Evolutionary conservation across 2,113 vertebrate species (phyloP).

Genomic region (Neogobius melanostomus): DNA sequence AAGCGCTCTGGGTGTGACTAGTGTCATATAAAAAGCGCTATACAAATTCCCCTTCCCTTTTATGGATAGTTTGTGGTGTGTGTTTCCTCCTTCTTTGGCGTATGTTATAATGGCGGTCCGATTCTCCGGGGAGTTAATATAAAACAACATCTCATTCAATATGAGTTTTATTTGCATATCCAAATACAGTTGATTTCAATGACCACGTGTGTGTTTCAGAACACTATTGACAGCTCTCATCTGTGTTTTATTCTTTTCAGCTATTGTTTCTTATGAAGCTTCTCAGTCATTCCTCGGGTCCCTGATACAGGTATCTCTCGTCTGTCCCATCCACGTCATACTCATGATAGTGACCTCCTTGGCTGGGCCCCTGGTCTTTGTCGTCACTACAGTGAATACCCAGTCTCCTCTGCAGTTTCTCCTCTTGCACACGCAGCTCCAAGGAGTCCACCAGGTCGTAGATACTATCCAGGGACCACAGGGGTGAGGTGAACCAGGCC

Average conservation of each 20-base stretch:
- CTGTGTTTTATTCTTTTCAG: not conserved
- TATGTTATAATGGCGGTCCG: too few species aligned
- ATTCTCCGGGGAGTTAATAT: too few species aligned
- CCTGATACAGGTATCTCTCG: constrained; percentile 55
- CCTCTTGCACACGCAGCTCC: constrained; percentile 75
- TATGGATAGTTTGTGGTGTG: not conserved
- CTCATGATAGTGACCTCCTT: constrained; percentile 36
- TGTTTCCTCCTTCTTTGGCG: too few species aligned
- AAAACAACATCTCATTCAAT: not conserved
- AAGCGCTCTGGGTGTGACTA: too few species aligned
- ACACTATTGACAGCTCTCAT: not conserved
- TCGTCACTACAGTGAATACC: constrained; percentile 75
- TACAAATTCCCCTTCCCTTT: too few species aligned
- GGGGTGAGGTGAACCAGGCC: constrained; percentile 77
- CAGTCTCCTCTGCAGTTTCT: constrained; percentile 73
- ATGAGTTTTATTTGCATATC: not conserved
- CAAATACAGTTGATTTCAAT: not conserved
- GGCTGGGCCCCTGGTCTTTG: constrained; percentile 20
- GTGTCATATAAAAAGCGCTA: too few species aligned
- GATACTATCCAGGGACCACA: constrained; percentile 78
- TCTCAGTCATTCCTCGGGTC: constrained; percentile 45
- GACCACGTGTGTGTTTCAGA: not conserved
- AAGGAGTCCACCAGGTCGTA: constrained; percentile 80
- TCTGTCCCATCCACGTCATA: constrained; percentile 52
- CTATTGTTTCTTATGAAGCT: not conserved